Evolutionary conservation across 2,797 vertebrate species (phyloP), one percentile per base, ranked within the genome.

Genomic region (Remorina albescens): DNA sequence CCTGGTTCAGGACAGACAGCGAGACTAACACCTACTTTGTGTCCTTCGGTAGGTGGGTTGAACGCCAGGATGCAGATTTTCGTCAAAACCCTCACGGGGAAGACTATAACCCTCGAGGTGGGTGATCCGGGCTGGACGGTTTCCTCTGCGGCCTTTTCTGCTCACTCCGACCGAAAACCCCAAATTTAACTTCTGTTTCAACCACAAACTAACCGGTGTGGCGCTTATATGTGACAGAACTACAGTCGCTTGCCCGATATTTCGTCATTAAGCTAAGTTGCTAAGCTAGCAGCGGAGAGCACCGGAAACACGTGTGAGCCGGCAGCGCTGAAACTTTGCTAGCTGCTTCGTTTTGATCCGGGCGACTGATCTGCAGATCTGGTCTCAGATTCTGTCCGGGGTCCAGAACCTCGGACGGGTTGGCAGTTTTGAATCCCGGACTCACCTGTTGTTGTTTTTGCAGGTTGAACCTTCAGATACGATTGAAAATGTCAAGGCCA

Each of bases 381-480:
- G n/a, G n/a, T n/a, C n/a, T n/a, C n/a, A n/a, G n/a, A n/a, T n/a
- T n/a, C n/a, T n/a, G n/a, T n/a, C n/a, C n/a, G n/a, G n/a, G n/a
- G n/a, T n/a, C n/a, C n/a, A n/a, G 8, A 6, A 5, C 1, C 8
- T 34, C 8, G 28, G 60, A 50, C 51, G n/a, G n/a, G n/a, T n/a
- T n/a, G n/a, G n/a, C n/a, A n/a, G n/a, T n/a, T n/a, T n/a, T 26
- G 21, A 44, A 49, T 57, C 66, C 46, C 13, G n/a, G 4, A 39
- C 47, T 74, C 15, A 81, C 16, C 42, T 54, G 13, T 67, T 19
- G 0, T n/a, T 23, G 19, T 30, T 2, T 6, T 49, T 5, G 0
- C 84, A 99, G 98, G 98, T 99, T 87, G 98, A 99, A 69, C 96
- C 97, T 59, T 98, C 97, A 37, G 98, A 99, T 89, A 99, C 97